A percentile compares a stretch with the other conserved stretches of the same genome.
phyloP scores from a whole-genome alignment of 2,113 vertebrate species.

The Tragelaphus buxtoni region DNA sequence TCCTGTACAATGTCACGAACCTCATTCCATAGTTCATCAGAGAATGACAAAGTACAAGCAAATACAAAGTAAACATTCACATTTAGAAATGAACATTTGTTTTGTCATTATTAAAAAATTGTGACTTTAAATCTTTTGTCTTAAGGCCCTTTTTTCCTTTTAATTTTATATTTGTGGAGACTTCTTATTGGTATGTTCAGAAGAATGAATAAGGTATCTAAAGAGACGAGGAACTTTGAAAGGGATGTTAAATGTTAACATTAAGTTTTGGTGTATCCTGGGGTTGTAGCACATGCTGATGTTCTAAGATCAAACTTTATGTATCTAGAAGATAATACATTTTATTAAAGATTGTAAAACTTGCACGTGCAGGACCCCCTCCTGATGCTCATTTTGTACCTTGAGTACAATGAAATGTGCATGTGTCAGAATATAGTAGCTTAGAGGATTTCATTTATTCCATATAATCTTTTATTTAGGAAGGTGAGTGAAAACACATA shows the following conservation, averaged over 20 bases:
- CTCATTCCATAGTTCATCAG: too few relatives aligned
- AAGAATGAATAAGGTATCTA: background rate
- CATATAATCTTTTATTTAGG: background rate
- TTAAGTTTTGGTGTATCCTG: background rate
- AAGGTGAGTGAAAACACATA: background rate
- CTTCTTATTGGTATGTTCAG: background rate
- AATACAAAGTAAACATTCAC: conserved; percentile 24
- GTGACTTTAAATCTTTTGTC: background rate
- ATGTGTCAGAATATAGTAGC: background rate
- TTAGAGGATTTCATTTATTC: background rate
- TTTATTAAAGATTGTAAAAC: background rate
- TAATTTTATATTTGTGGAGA: conserved; percentile 17
- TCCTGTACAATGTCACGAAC: too few relatives aligned
- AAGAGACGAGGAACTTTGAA: background rate
- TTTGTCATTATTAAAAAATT: conserved; percentile 42
- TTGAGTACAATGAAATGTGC: background rate
- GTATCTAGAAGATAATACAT: background rate
- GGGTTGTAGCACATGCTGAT: background rate
- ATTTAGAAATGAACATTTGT: conserved; percentile 35
- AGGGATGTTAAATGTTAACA: conserved; percentile 22
- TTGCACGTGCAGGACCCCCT: background rate
- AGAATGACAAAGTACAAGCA: conserved; percentile 9
- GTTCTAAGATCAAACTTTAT: background rate
- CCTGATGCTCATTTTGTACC: background rate
- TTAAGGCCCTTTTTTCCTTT: conserved; percentile 19